These are phyloP conservation scores for Troides aeacus DNA, from an alignment of 2,888 invertebrate species.

Conservation along the genomic window DNA sequence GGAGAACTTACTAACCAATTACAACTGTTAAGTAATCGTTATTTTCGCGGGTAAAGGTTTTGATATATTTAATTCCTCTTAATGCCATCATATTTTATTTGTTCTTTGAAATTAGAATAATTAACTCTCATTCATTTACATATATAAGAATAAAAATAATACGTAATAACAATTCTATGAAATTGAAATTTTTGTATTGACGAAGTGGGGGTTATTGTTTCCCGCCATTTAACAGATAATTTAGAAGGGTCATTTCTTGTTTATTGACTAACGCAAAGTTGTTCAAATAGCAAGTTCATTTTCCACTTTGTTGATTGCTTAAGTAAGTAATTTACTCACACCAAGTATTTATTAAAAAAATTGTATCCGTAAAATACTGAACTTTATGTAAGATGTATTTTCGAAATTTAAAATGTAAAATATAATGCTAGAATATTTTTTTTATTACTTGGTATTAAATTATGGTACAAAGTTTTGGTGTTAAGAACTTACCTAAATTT, in stretches of 20 bases:
- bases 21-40: not conserved
- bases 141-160: not conserved
- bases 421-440: not conserved
- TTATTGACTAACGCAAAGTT: not conserved
- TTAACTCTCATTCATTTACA: not conserved
- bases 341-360: too few relatives aligned
- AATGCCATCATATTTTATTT: not conserved
- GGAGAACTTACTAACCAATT: conserved; percentile 14
- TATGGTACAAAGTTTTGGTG: not conserved
- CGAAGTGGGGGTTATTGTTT: conserved; percentile 20
- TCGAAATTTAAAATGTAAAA: too few relatives aligned
- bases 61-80: not conserved
- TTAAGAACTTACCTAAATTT: conserved; percentile 17
- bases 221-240: conserved; percentile 6
- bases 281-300: conserved; percentile 13
- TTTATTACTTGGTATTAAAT: not conserved
- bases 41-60: conserved; percentile 9
- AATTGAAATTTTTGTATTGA: not conserved
- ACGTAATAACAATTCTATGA: not conserved
- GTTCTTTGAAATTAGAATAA: not conserved
- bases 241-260: not conserved
- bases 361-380: too few relatives aligned
- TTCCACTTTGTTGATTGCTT: not conserved
- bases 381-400: too few relatives aligned
- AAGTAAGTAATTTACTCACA: too few relatives aligned